Conservation (phyloP, 2,888 invertebrate genomes). For the Pyrrhia umbra region DNA sequence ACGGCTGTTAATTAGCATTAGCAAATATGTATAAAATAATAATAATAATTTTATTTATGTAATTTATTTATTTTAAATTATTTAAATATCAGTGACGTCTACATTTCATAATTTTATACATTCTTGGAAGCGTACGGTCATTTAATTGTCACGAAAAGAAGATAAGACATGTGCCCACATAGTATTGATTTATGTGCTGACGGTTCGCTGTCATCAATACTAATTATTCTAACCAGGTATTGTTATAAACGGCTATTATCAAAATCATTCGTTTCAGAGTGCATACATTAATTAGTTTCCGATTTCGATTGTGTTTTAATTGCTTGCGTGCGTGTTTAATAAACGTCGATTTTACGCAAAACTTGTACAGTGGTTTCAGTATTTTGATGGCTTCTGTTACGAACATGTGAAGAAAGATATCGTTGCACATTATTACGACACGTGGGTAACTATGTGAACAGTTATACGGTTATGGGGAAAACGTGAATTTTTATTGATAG, state of each 20-base stretch:
- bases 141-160: slow-evolving; percentile 37
- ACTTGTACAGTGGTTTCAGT: slow-evolving; percentile 57
- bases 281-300: slow-evolving; percentile 67
- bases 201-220: slow-evolving; percentile 27
- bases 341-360: slow-evolving; percentile 69
- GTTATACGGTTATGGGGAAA: slow-evolving; percentile 58
- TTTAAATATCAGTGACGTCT: slow-evolving; percentile 18
- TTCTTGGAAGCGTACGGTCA: slow-evolving; percentile 21
- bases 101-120: slow-evolving; percentile 34
- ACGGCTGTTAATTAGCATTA: slow-evolving; percentile 9
- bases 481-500: slow-evolving; percentile 59
- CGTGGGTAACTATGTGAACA: slow-evolving; percentile 55
- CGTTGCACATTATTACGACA: slow-evolving; percentile 50
- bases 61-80: slow-evolving; percentile 43
- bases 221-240: slow-evolving; percentile 55
- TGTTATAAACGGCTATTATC: slow-evolving; percentile 58
- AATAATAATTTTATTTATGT: neutral
- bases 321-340: slow-evolving; percentile 67
- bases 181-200: slow-evolving; percentile 40
- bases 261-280: slow-evolving; percentile 57
- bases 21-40: slow-evolving; percentile 6
- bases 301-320: slow-evolving; percentile 71
- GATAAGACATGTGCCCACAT: slow-evolving; percentile 43
- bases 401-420: slow-evolving; percentile 55
- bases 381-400: slow-evolving; percentile 55